phyloP scores from a whole-genome alignment of 2,113 vertebrate genomes.

The Monopterus albus region DNA sequence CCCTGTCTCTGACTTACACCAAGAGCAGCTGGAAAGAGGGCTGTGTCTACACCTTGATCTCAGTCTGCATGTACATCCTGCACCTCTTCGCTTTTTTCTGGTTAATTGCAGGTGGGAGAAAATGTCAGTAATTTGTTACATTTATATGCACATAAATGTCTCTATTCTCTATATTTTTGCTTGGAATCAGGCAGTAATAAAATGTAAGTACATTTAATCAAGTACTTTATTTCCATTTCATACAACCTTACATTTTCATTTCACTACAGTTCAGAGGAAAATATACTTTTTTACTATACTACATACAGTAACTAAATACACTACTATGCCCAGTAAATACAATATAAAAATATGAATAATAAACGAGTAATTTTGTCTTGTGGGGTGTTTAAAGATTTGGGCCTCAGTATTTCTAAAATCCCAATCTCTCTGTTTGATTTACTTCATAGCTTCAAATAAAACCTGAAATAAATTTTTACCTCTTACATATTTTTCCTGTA shows the following conservation, averaged over 20 bases:
- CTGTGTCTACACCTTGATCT: background rate
- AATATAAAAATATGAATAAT: too few species aligned
- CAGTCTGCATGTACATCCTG: background rate
- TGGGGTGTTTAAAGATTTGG: too few species aligned
- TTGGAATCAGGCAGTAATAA: background rate
- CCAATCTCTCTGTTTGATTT: too few species aligned
- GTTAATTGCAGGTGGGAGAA: constrained; percentile 70
- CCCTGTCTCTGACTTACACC: constrained; percentile 56
- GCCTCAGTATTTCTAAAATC: too few species aligned
- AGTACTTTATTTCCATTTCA: too few species aligned
- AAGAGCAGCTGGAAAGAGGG: background rate
- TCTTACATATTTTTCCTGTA: constrained; percentile 20
- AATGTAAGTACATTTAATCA: too few species aligned
- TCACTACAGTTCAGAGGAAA: background rate
- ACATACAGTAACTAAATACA: too few species aligned
- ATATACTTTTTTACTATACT: too few species aligned
- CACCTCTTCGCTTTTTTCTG: constrained; percentile 65
- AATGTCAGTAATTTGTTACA: background rate
- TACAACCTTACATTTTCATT: background rate
- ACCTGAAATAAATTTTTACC: background rate
- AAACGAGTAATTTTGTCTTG: too few species aligned
- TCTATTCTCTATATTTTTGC: background rate
- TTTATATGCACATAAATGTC: background rate
- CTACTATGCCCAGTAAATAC: too few species aligned
- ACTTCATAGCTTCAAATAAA: background rate